Evolutionary conservation across 2,797 vertebrate genomes (phyloP).

Genomic region (Gallirallus australis): DNA sequence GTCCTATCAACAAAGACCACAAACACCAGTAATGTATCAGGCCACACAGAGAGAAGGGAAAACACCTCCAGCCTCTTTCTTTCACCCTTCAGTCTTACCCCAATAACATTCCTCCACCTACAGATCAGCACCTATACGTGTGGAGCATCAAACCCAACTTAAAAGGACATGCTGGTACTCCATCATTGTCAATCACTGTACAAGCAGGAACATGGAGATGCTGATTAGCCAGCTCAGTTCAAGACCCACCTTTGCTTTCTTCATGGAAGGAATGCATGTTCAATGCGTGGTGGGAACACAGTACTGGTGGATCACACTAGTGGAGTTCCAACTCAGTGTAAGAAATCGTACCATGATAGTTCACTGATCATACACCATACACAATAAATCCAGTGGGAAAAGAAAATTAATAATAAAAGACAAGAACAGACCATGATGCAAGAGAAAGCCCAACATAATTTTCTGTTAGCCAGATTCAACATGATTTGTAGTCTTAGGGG

Average conservation of each 20-base stretch:
- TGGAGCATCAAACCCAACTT: not conserved
- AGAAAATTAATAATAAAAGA: not conserved
- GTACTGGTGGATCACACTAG: not conserved
- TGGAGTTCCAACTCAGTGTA: not conserved
- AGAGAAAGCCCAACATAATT: not conserved
- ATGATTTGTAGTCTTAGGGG: not conserved
- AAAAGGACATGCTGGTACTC: not conserved
- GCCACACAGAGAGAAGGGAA: accelerated
- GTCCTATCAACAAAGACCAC: not conserved
- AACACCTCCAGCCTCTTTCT: not conserved
- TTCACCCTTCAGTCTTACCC: not conserved
- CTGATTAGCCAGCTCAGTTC: not conserved
- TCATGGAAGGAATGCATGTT: not conserved
- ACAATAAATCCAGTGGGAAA: not conserved
- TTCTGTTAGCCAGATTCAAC: not conserved
- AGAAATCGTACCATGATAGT: not conserved
- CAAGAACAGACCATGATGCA: not conserved
- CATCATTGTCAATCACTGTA: not conserved
- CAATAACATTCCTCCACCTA: not conserved
- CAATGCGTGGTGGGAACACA: not conserved
- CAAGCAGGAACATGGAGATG: accelerated
- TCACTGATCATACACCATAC: not conserved
- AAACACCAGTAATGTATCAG: not conserved
- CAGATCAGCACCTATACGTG: not conserved
- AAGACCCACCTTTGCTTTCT: not conserved